Percentiles rank a stretch among this genome's conserved stretches.
phyloP scores from a whole-genome alignment of 2,888 invertebrate species.

The Tanaodytes sp. region DNA sequence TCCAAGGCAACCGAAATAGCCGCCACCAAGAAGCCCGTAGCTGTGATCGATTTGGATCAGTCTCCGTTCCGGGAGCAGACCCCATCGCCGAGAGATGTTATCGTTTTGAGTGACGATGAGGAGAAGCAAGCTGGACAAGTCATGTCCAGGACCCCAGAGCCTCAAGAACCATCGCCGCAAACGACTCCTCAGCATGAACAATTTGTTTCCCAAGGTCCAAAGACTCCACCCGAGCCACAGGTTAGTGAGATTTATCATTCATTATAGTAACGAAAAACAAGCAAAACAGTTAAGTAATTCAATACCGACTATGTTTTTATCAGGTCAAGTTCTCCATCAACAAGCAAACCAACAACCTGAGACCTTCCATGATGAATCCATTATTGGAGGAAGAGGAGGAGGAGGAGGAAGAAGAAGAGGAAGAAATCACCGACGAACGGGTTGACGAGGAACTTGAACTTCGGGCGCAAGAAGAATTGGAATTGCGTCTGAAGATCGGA shows the following conservation, averaged over 20 bases:
- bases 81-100: conserved; percentile 86
- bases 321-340: conserved; percentile 78
- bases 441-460: conserved; percentile 70
- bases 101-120: conserved; percentile 88
- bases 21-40: conserved; percentile 82
- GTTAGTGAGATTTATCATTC: no score
- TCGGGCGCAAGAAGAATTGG: conserved; percentile 69
- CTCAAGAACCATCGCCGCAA: conserved; percentile 60
- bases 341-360: conserved; percentile 66
- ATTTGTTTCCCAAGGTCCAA: conserved; percentile 76
- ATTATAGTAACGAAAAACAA: no score
- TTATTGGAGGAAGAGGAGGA: conserved; percentile 76
- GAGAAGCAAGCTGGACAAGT: conserved; percentile 65
- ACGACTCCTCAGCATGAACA: conserved; percentile 65
- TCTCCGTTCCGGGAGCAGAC: conserved; percentile 89
- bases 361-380: conserved; percentile 75
- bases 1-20: conserved; percentile 72
- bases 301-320: no score
- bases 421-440: conserved; percentile 68
- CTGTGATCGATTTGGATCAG: conserved; percentile 88
- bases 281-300: no score
- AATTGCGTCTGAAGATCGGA: conserved; percentile 73
- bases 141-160: conserved; percentile 61
- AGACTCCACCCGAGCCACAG: conserved; percentile 84
- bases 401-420: conserved; percentile 56